A percentile compares a stretch with the other conserved stretches of the same genome.
phyloP scores from a whole-genome alignment of 2,888 invertebrate genomes.

The Leucoma salicis region DNA sequence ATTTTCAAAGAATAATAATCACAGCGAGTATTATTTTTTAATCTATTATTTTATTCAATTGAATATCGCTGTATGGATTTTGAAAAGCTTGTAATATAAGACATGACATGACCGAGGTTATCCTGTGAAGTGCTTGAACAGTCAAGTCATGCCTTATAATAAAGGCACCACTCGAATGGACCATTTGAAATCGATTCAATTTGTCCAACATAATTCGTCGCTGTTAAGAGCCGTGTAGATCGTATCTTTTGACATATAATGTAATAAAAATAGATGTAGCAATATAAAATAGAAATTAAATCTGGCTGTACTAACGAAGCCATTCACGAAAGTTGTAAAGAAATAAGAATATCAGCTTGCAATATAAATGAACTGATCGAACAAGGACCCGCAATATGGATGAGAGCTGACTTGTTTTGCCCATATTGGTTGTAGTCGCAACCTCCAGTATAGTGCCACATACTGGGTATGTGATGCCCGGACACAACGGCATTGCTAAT shows the following conservation, averaged over 20 bases:
- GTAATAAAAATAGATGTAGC: conserved; percentile 9
- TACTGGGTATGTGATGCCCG: conserved; percentile 29
- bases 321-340: conserved; percentile 41
- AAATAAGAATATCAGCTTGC: conserved; percentile 54
- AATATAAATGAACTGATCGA: conserved; percentile 63
- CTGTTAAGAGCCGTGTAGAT: conserved; percentile 36
- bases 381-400: conserved; percentile 56
- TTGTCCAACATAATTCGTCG: conserved; percentile 42
- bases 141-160: conserved; percentile 57
- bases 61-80: conserved; percentile 14
- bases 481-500: conserved; percentile 46
- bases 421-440: conserved; percentile 46
- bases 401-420: conserved; percentile 57
- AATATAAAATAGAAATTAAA: conserved; percentile 16
- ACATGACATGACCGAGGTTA: conserved; percentile 34
- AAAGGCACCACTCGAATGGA: conserved; percentile 42
- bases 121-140: conserved; percentile 27
- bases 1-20: too few relatives aligned
- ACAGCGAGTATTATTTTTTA: conserved; percentile 13
- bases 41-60: conserved; percentile 1
- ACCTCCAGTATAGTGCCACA: conserved; percentile 40
- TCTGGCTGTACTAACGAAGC: conserved; percentile 32
- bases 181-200: conserved; percentile 49
- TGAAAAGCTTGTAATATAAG: conserved; percentile 29
- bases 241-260: conserved; percentile 18